Conservation (phyloP, 64 coral and sea anemone species). For the Dendrophyllia cribrosa region DNA sequence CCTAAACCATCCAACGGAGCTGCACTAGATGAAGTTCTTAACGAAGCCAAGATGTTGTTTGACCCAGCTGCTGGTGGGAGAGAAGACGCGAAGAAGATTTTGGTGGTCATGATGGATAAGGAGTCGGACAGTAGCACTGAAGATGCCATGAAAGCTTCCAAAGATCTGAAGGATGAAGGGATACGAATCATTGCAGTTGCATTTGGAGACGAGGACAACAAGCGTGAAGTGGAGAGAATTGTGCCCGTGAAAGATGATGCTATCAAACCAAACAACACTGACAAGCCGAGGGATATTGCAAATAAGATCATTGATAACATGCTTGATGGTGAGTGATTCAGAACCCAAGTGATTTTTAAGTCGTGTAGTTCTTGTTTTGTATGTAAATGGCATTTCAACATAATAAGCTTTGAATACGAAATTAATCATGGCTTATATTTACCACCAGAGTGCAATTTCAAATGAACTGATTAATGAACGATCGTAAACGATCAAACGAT, state of each 20-base stretch:
- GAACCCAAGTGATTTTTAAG: too few species aligned
- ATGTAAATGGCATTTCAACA: too few species aligned
- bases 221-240: slow-evolving; percentile 45
- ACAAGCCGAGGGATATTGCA: slow-evolving; percentile 35
- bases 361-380: too few species aligned
- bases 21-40: slow-evolving; percentile 45
- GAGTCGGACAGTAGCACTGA: slow-evolving; percentile 72
- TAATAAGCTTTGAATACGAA: too few species aligned
- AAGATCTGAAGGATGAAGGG: slow-evolving; percentile 22
- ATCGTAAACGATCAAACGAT: too few species aligned
- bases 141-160: slow-evolving; percentile 49
- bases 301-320: slow-evolving; percentile 34
- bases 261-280: slow-evolving; percentile 47
- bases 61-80: slow-evolving; percentile 25
- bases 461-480: too few species aligned
- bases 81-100: slow-evolving; percentile 63
- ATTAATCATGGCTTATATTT: too few species aligned
- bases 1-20: slow-evolving; percentile 57
- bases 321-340: slow-evolving; percentile 10
- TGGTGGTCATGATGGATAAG: slow-evolving; percentile 79
- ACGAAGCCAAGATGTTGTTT: slow-evolving; percentile 50
- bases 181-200: slow-evolving; percentile 76
- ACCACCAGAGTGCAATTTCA: too few species aligned
- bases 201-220: slow-evolving; percentile 67
- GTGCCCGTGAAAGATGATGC: slow-evolving; percentile 56